These are phyloP conservation scores for Scaptomyza cyrtandrae DNA, from an alignment of 2,888 invertebrate species.

Conservation along the genomic window DNA sequence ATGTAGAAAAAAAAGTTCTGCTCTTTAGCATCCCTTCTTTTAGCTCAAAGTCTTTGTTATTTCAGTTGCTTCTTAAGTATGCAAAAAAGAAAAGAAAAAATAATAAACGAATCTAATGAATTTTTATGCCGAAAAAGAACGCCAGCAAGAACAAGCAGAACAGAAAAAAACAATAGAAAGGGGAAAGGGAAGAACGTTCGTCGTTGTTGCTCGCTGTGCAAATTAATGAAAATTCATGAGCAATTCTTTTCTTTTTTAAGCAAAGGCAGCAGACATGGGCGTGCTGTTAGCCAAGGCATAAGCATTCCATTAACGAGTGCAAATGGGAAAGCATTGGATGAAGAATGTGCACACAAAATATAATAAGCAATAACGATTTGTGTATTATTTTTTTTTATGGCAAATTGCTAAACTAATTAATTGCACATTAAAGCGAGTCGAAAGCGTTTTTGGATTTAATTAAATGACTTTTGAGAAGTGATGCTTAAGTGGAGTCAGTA, in stretches of 20 bases:
- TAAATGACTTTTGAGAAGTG: slow-evolving; percentile 49
- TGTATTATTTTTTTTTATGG: slow-evolving; percentile 55
- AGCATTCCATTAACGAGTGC: slow-evolving; percentile 50
- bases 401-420: slow-evolving; percentile 62
- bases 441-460: slow-evolving; percentile 59
- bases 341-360: slow-evolving; percentile 53
- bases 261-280: no score
- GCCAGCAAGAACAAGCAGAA: no score
- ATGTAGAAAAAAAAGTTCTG: not conserved
- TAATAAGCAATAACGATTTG: slow-evolving; percentile 73
- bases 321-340: slow-evolving; percentile 52
- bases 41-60: slow-evolving; percentile 12
- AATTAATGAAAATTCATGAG: slow-evolving; percentile 78
- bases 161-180: slow-evolving; percentile 12
- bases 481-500: not conserved
- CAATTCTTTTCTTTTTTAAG: slow-evolving; percentile 49
- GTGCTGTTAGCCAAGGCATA: not conserved
- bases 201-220: slow-evolving; percentile 19
- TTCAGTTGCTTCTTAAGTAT: slow-evolving; percentile 60
- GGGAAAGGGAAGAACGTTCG: not conserved
- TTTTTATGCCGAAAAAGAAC: slow-evolving; percentile 60
- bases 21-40: not conserved
- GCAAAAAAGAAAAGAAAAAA: slow-evolving; percentile 48
- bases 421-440: slow-evolving; percentile 58
- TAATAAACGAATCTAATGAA: slow-evolving; percentile 68